A percentile compares a stretch with the other conserved stretches of the same genome.
These are phyloP conservation scores for Centropus unirufus DNA, from an alignment of 2,113 vertebrate species.

Conservation along the genomic window DNA sequence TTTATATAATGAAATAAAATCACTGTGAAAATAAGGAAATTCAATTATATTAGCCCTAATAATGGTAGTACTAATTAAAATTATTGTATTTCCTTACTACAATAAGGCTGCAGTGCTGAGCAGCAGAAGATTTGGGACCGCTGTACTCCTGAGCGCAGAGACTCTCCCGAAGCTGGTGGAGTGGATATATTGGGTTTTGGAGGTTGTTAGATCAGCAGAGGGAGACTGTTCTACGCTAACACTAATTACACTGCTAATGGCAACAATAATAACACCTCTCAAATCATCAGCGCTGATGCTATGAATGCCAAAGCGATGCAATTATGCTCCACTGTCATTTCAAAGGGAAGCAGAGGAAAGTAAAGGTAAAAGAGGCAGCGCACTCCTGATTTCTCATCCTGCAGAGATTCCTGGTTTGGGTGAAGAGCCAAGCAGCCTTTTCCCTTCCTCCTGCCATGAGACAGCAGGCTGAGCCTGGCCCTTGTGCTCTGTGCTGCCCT, in stretches of 20 bases:
- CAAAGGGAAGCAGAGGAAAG: background rate
- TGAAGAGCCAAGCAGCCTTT: background rate
- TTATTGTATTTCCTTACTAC: background rate
- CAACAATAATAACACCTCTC: background rate
- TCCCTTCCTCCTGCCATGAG: background rate
- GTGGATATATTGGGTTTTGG: background rate
- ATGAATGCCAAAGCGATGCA: background rate
- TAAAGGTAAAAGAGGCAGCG: background rate
- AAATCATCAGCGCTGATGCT: background rate
- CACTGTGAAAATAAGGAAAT: background rate
- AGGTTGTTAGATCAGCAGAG: background rate
- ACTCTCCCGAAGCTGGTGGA: background rate
- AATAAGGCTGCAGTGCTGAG: background rate
- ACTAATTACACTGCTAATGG: conserved; percentile 23
- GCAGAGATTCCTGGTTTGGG: background rate
- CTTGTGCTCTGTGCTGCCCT: background rate
- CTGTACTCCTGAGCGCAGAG: background rate
- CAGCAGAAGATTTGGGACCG: background rate
- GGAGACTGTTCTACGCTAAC: background rate
- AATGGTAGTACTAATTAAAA: conserved; percentile 3
- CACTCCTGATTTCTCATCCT: background rate
- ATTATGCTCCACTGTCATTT: background rate
- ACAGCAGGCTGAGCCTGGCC: background rate
- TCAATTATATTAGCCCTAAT: background rate
- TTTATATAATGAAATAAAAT: background rate